phyloP scores from a whole-genome alignment of 2,113 vertebrate species.

The Zootoca vivipara region DNA sequence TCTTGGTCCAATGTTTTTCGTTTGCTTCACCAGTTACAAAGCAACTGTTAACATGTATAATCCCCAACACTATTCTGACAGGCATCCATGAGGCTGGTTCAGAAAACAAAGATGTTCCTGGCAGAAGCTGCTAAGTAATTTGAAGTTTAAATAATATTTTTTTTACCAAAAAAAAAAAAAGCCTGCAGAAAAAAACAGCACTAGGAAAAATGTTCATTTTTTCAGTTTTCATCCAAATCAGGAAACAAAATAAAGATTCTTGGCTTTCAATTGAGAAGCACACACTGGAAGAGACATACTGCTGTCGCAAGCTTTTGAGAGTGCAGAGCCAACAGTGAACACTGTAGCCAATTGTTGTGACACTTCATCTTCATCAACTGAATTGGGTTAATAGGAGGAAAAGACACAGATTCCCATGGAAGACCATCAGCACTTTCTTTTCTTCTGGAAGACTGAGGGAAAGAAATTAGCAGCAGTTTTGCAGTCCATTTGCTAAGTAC shows the following conservation, averaged over 20 bases:
- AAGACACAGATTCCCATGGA: neutral
- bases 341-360: slow-evolving; percentile 19
- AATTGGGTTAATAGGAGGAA: neutral
- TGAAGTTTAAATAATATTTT: slow-evolving; percentile 6
- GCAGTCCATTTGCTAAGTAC: neutral
- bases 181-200: neutral
- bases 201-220: neutral
- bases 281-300: neutral
- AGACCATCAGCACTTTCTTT: neutral
- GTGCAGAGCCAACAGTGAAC: neutral
- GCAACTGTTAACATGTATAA: slow-evolving; percentile 16
- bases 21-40: slow-evolving; percentile 1
- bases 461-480: neutral
- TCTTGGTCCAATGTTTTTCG: neutral
- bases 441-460: neutral
- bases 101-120: slow-evolving; percentile 29
- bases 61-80: neutral
- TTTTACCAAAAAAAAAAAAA: neutral
- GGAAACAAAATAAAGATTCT: neutral
- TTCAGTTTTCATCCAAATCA: slow-evolving; percentile 15
- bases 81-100: neutral
- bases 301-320: neutral
- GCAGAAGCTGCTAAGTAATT: slow-evolving; percentile 19
- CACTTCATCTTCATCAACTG: slow-evolving; percentile 1
- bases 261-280: neutral